Conservation (phyloP, 92 coral and sea anemone genomes). For the Parazoanthus atlanticus region DNA sequence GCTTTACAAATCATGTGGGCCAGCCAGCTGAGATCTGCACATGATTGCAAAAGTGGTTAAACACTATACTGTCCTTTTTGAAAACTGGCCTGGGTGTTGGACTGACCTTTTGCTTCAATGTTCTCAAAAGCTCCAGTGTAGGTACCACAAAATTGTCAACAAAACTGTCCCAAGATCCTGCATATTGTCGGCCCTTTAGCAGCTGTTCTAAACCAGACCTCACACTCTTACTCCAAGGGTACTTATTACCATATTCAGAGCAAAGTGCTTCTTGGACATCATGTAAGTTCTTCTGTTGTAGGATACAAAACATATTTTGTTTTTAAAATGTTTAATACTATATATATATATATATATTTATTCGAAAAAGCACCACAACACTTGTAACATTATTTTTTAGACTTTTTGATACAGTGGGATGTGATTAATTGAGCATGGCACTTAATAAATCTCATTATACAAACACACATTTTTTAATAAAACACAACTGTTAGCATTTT, state of each 20-base stretch:
- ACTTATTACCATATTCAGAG: conserved; percentile 32
- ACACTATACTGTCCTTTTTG: too few relatives aligned
- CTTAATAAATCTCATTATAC: too few relatives aligned
- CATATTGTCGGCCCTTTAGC: neutral
- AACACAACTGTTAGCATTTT: too few relatives aligned
- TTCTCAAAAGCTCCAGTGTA: conserved; percentile 44
- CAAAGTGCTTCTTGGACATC: conserved; percentile 42
- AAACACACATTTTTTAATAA: too few relatives aligned
- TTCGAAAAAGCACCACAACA: neutral
- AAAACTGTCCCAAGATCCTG: conserved; percentile 27
- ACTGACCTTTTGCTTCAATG: conserved; percentile 45
- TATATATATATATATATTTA: too few relatives aligned
- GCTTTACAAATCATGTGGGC: too few relatives aligned
- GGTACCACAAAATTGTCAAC: conserved; percentile 28
- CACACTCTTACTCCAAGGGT: conserved; percentile 40
- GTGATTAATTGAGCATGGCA: too few relatives aligned
- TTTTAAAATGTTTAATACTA: neutral
- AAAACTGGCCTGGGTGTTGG: neutral
- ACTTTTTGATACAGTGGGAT: too few relatives aligned
- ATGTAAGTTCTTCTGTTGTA: conserved; percentile 22
- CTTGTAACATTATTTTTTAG: neutral
- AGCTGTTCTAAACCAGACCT: conserved; percentile 25
- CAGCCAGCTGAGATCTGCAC: neutral
- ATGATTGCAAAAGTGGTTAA: too few relatives aligned
- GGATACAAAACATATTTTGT: neutral